Evolutionary conservation across 2,888 invertebrate species (phyloP).

Genomic region (Dryomyza anilis): DNA sequence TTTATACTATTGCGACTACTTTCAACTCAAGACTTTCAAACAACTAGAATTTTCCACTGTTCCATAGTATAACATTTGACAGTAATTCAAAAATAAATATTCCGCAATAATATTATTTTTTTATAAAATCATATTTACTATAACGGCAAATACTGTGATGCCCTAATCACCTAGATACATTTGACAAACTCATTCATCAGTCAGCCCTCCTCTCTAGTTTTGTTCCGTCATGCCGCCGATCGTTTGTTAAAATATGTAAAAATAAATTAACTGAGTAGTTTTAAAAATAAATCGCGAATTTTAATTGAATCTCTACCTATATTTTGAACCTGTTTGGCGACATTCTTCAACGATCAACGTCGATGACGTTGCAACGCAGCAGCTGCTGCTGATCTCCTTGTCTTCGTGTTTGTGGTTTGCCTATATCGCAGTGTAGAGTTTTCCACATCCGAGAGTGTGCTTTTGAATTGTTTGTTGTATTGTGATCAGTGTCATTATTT

Average conservation of each 20-base stretch:
- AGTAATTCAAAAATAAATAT: no score
- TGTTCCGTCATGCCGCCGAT: background rate
- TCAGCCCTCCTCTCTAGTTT: background rate
- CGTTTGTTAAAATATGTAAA: constrained; percentile 20
- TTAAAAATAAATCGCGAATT: constrained; percentile 56
- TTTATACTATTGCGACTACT: no score
- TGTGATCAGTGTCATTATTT: constrained; percentile 2
- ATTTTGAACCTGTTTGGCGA: constrained; percentile 57
- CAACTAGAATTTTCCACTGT: no score
- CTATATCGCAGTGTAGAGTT: no score
- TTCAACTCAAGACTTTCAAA: no score
- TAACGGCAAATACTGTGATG: no score
- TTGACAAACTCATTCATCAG: background rate
- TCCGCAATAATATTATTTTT: no score
- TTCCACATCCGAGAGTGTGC: no score
- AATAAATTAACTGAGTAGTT: constrained; percentile 27
- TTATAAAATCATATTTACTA: no score
- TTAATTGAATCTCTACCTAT: constrained; percentile 56
- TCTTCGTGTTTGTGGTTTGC: no score
- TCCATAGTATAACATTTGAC: no score
- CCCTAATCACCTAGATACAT: background rate
- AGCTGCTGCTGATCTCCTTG: constrained; percentile 29
- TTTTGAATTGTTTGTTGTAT: background rate
- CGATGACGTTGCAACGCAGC: constrained; percentile 43
- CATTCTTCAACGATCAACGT: constrained; percentile 56